Evolutionary conservation across 2,797 vertebrate species (phyloP).

Genomic region (Serranus cabrilla): DNA sequence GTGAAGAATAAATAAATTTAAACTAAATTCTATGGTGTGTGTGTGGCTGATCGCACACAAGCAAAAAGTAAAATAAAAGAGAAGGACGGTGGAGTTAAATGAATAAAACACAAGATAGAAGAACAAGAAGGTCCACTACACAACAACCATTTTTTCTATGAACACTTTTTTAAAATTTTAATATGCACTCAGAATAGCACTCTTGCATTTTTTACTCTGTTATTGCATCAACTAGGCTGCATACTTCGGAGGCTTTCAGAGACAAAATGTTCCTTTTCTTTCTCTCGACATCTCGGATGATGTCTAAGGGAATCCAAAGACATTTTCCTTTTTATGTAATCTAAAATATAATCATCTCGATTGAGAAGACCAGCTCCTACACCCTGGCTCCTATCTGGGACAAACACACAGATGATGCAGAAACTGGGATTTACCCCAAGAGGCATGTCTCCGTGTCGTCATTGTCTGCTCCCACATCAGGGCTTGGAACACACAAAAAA

Average conservation of each 20-base stretch:
- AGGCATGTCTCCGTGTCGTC: conserved; percentile 42
- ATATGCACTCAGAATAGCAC: conserved; percentile 39
- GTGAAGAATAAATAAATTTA: not conserved
- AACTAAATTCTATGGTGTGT: not conserved
- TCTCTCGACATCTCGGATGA: not conserved
- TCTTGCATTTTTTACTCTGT: conserved; percentile 62
- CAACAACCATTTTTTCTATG: conserved; percentile 8
- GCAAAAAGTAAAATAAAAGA: not conserved
- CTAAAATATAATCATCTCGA: not conserved
- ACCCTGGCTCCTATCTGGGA: conserved; percentile 2
- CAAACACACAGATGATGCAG: conserved; percentile 37
- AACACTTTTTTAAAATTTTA: conserved; percentile 38
- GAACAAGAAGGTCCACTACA: conserved; percentile 6
- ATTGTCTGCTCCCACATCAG: conserved; percentile 30
- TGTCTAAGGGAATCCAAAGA: conserved; percentile 8
- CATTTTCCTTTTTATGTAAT: conserved; percentile 9
- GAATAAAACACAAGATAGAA: not conserved
- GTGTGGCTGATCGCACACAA: not conserved
- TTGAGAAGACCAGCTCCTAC: conserved; percentile 10
- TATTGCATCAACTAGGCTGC: conserved; percentile 59
- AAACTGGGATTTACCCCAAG: conserved; percentile 44
- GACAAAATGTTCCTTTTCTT: conserved; percentile 8
- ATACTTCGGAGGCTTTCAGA: conserved; percentile 7
- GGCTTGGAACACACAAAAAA: conserved; percentile 25
- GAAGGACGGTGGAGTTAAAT: not conserved